These are phyloP conservation scores for Mormoops blainvillei DNA, from an alignment of 2,113 vertebrate species.

Conservation along the genomic window DNA sequence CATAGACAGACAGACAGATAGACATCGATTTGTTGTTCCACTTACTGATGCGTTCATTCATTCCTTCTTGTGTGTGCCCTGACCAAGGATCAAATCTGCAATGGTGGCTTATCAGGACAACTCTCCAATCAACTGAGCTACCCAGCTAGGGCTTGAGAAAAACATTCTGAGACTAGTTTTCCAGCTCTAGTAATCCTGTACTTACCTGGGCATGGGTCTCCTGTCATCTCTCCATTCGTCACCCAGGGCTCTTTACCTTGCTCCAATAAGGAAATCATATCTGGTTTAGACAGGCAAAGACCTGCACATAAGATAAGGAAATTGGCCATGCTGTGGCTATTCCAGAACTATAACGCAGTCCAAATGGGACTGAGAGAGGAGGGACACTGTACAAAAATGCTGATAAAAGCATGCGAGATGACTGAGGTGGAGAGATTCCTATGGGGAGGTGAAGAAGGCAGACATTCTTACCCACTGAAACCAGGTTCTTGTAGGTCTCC, in stretches of 20 bases:
- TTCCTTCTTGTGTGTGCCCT: too few species aligned
- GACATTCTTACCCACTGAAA: conserved; percentile 10
- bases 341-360: neutral
- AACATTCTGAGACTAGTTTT: neutral
- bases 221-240: neutral
- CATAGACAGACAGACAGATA: too few species aligned
- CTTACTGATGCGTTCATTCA: too few species aligned
- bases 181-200: neutral
- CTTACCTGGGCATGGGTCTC: neutral
- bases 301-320: neutral
- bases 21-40: too few species aligned
- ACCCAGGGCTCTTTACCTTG: conserved; percentile 15
- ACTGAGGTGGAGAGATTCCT: neutral
- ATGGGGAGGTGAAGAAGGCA: rapidly evolving
- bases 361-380: neutral
- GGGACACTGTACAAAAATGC: neutral
- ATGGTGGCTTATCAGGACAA: too few species aligned
- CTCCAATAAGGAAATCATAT: conserved; percentile 35
- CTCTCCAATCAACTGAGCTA: too few species aligned
- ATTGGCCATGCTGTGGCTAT: neutral
- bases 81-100: too few species aligned
- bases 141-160: neutral
- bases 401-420: too few species aligned
- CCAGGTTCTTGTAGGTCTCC: conserved; percentile 45
- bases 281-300: conserved; percentile 56